Conservation (phyloP, 1,140 invertebrate species). For the Drosophila malerkotliana region DNA sequence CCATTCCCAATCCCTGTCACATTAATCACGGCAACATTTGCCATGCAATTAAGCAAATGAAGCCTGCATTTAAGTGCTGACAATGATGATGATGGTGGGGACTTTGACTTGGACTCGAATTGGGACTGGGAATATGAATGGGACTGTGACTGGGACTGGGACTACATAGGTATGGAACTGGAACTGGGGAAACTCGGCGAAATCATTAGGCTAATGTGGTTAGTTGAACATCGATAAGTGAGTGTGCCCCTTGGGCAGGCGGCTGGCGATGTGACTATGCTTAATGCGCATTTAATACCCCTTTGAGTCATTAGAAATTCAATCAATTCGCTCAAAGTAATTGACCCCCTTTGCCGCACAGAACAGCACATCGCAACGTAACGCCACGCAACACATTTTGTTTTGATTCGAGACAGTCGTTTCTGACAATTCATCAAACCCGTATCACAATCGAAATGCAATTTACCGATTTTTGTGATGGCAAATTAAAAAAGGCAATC, state of each 20-base stretch:
- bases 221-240: slow-evolving; percentile 71
- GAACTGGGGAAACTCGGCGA: slow-evolving; percentile 53
- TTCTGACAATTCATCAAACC: slow-evolving; percentile 58
- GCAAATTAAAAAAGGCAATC: slow-evolving; percentile 50
- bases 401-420: slow-evolving; percentile 34
- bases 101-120: slow-evolving; percentile 29
- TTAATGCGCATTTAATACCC: slow-evolving; percentile 73
- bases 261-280: slow-evolving; percentile 31
- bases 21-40: slow-evolving; percentile 77
- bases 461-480: slow-evolving; percentile 61
- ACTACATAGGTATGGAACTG: slow-evolving; percentile 6
- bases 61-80: slow-evolving; percentile 80
- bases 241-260: slow-evolving; percentile 56
- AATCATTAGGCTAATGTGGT: slow-evolving; percentile 79
- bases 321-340: slow-evolving; percentile 51
- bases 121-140: slow-evolving; percentile 29
- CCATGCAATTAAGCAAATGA: slow-evolving; percentile 80
- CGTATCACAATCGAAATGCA: slow-evolving; percentile 68
- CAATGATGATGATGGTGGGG: slow-evolving; percentile 56
- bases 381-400: slow-evolving; percentile 3
- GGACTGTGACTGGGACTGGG: slow-evolving; percentile 1
- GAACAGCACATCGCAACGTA: slow-evolving; percentile 8
- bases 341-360: slow-evolving; percentile 2
- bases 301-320: slow-evolving; percentile 60
- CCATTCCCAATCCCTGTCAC: slow-evolving; percentile 65